Percentiles rank a stretch among this genome's conserved stretches.
Conservation (phyloP, 2,113 vertebrate genomes). For the Burhinus oedicnemus region DNA sequence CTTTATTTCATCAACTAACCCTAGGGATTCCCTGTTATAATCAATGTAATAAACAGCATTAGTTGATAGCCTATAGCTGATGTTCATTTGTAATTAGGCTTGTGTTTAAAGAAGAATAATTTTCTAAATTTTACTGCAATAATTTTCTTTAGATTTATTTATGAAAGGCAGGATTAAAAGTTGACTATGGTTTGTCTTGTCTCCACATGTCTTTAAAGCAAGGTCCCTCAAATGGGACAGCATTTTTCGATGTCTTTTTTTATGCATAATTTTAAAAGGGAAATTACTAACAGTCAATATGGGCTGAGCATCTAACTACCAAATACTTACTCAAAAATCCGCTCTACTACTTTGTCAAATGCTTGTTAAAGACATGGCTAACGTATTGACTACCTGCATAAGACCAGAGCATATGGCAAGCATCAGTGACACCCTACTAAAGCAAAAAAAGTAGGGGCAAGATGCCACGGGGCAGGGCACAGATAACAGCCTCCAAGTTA, state of each 20-base stretch:
- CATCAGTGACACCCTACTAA: background rate
- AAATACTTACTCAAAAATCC: background rate
- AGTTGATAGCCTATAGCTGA: conserved; percentile 60
- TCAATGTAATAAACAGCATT: conserved; percentile 82
- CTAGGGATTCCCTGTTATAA: conserved; percentile 79
- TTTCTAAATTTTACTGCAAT: conserved; percentile 73
- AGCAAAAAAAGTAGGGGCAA: background rate
- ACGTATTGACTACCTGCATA: background rate
- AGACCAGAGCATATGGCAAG: background rate
- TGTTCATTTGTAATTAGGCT: conserved; percentile 73
- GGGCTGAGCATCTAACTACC: background rate
- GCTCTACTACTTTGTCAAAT: background rate
- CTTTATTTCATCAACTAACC: conserved; percentile 82
- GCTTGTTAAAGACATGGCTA: background rate
- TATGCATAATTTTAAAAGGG: background rate
- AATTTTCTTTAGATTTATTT: conserved; percentile 77
- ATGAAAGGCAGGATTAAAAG: conserved; percentile 74
- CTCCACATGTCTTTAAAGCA: conserved; percentile 66
- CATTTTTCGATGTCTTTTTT: background rate
- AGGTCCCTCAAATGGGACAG: background rate
- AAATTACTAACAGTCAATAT: background rate
- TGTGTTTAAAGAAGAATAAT: conserved; percentile 76
- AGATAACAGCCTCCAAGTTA: background rate
- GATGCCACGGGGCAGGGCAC: background rate
- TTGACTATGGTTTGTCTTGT: conserved; percentile 67